Base-by-base conservation (phyloP, 1,140 invertebrate genomes). In the Solen grandis region DNA sequence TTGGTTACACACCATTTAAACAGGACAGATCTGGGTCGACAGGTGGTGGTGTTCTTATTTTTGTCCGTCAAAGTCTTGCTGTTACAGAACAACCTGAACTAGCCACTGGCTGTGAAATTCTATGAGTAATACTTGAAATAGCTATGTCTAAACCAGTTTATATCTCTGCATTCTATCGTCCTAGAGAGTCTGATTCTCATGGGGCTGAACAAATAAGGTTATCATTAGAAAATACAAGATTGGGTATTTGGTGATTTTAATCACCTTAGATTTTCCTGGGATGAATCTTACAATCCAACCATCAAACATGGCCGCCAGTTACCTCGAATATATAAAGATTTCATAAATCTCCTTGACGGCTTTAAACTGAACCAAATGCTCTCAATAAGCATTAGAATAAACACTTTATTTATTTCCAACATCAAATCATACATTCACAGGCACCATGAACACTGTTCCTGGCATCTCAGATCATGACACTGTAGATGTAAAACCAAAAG, bases 81-180 rank as follows among this genome's bases (percentile, higher is more conserved):
- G 54, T 55, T 8, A 55, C 54, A 8, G 54, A 55, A 55, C 54
- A 55, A 55, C 54, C 54, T 8, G 54, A 55, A 55, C n/a, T 55
- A 55, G 19, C 54, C 54, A 55, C 54, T 19, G 54, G 27, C 5
- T 19, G 54, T n/a, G n/a, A n/a, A n/a, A n/a, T n/a, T n/a, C n/a
- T n/a, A n/a, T n/a, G n/a, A n/a, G n/a, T n/a, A n/a, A 55, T 22
- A 27, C 54, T 19, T 8, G 54, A 55, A 55, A 19, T 55, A 27
- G 54, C 54, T n/a, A 55, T 22, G 54, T 55, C 5, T 55, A 8
- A 55, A 55, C 54, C 5, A 55, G n/a, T n/a, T n/a, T n/a, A n/a
- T n/a, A n/a, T n/a, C n/a, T n/a, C n/a, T n/a, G n/a, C n/a, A 55
- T 55, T 55, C 54, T 55, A 55, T 27, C n/a, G 54, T 55, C 54